Base-by-base conservation (phyloP, 2,113 vertebrate genomes). In the Rhinopomastus cyanomelas region DNA sequence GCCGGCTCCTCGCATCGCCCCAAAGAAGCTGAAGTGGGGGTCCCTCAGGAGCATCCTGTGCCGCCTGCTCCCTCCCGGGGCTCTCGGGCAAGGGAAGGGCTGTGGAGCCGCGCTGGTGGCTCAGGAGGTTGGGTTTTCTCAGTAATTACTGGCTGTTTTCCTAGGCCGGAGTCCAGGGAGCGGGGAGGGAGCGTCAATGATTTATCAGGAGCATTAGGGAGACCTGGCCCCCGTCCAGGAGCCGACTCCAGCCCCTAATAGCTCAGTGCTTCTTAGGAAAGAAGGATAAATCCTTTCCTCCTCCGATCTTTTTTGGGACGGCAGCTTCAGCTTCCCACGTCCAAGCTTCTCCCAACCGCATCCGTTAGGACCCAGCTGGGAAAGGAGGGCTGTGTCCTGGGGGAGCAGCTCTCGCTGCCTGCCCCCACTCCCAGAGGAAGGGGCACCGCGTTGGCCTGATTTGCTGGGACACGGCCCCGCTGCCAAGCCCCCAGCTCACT, bases 71-170 rank as follows among this genome's bases (percentile, higher is more conserved):
- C 0, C n/a, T 62, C 7, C n/a, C 2, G 64, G 57, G 89, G 67
- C 5, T 55, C 21, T 32, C 1, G 12, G 37, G 68, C 88, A 79
- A 34, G 68, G 61, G 21, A 59, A 49, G 0, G 37, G 11, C 44
- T 2, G 13, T 68, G 39, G 55, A 34, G 34, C 1, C 7, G 17
- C 59, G 85, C 94, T 92, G 90, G 93, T 26, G 15, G 85, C 88
- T 95, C 88, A 81, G 87, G 72, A 25, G 81, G 71, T 87, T 91
- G 92, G 71, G 48, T 83, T 89, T 89, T 91, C 91, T 74, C 20
- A 95, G 96, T 94, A 97, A 97, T 96, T 95, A 92, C 73, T 59
- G 81, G 93, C 89, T 96, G 46, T 98, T 98, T 97, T 93, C 91
- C 84, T 97, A 92, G 96, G 97, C 97, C 81, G 82, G 81, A 83